A percentile compares a stretch with the other conserved stretches of the same genome.
Evolutionary conservation across 2,888 invertebrate species (phyloP).

Genomic region (Drosophila emarginata): DNA sequence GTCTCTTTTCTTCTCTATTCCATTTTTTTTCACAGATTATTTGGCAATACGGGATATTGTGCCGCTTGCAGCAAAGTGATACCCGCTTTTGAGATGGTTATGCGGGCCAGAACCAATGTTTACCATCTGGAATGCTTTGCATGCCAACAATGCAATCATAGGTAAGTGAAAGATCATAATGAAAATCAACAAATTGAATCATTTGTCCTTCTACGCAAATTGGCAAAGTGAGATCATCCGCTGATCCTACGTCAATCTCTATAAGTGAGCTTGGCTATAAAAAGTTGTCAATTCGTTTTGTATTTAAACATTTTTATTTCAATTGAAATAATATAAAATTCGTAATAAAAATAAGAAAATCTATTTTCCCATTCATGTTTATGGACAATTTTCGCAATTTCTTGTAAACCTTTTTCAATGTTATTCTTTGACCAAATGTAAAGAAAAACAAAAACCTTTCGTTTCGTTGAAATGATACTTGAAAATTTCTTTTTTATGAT

Average conservation of each 20-base stretch:
- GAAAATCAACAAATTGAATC: too few relatives aligned
- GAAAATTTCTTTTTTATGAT: slow-evolving; percentile 76
- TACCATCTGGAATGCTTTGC: slow-evolving; percentile 99
- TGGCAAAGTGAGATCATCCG: too few relatives aligned
- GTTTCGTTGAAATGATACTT: slow-evolving; percentile 73
- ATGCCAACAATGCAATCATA: slow-evolving; percentile 98
- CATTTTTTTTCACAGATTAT: slow-evolving; percentile 86
- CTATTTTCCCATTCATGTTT: slow-evolving; percentile 52
- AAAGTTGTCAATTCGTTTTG: too few relatives aligned
- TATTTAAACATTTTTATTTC: slow-evolving; percentile 10
- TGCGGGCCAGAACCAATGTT: slow-evolving; percentile 97
- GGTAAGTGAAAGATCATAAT: slow-evolving; percentile 85
- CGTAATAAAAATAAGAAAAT: slow-evolving; percentile 2
- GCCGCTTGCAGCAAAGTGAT: slow-evolving; percentile 98
- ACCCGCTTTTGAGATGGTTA: slow-evolving; percentile 99
- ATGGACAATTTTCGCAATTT: slow-evolving; percentile 53
- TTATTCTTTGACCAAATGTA: slow-evolving; percentile 64
- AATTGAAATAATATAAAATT: slow-evolving; percentile 14
- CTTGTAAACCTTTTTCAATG: slow-evolving; percentile 19
- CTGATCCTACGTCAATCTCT: too few relatives aligned
- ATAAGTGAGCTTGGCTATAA: too few relatives aligned
- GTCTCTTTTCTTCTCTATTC: background rate
- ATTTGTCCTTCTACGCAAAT: too few relatives aligned
- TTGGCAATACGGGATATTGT: slow-evolving; percentile 97
- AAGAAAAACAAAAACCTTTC: slow-evolving; percentile 54